phyloP scores from a whole-genome alignment of 2,888 invertebrate genomes.

The Perizoma flavofasciatum region DNA sequence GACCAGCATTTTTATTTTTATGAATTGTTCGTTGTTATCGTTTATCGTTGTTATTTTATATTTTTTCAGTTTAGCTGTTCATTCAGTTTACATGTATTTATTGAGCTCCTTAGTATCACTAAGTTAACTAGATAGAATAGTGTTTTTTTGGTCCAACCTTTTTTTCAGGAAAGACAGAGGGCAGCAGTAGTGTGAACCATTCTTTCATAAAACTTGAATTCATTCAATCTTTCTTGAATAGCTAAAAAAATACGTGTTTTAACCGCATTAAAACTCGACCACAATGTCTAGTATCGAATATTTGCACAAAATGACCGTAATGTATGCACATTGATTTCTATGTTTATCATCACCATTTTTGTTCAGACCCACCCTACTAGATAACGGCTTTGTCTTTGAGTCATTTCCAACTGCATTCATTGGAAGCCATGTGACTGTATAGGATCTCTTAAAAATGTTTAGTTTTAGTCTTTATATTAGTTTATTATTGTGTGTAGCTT shows the following conservation, averaged over 20 bases:
- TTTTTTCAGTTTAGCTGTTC: too few relatives aligned
- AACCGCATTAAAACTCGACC: conserved; percentile 1
- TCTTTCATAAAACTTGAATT: too few relatives aligned
- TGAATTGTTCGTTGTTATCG: too few relatives aligned
- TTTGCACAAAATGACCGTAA: conserved; percentile 49
- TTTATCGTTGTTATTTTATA: too few relatives aligned
- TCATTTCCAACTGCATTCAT: conserved; percentile 64
- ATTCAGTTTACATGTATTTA: too few relatives aligned
- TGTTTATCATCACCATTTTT: conserved; percentile 71
- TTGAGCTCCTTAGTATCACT: too few relatives aligned
- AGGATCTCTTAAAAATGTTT: conserved; percentile 62
- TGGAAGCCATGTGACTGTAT: conserved; percentile 48
- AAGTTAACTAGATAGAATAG: too few relatives aligned
- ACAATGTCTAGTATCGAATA: conserved; percentile 36
- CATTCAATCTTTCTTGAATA: too few relatives aligned
- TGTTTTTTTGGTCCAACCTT: too few relatives aligned
- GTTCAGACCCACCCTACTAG: conserved; percentile 66
- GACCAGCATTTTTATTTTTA: too few relatives aligned
- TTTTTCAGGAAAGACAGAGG: too few relatives aligned
- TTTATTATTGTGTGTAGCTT: conserved; percentile 57
- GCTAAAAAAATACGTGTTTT: not conserved
- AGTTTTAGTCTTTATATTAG: conserved; percentile 61
- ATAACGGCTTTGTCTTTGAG: conserved; percentile 67
- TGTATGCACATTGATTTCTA: conserved; percentile 70
- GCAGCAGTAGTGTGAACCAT: too few relatives aligned